Base-by-base conservation (phyloP, 2,797 vertebrate genomes). In the Gambelia wislizenii region DNA sequence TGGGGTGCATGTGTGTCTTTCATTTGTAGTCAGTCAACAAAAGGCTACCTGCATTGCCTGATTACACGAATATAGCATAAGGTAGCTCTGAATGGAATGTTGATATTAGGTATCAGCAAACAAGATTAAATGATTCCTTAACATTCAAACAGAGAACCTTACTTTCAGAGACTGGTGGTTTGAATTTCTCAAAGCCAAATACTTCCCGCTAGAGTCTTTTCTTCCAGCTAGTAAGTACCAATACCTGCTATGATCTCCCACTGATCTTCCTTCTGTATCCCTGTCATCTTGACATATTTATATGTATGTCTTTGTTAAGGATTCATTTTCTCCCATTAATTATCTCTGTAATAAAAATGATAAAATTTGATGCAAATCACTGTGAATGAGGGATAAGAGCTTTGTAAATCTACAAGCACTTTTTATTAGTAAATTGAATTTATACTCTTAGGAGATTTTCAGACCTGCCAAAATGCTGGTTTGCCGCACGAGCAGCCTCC, bases 201-300 rank as follows among this genome's bases (percentile, higher is more conserved):
- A 42, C 78, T 78, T 89, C 77, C 84, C 75, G 47, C 78, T 86
- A 76, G n/a, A 49, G 14, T 80, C 25, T 85, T 89, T 85, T 89
- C 88, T 89, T 89, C 76, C 76, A 86, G 69, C 36, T 25, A 86
- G 77, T 64, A 86, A 85, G 18, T 83, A 78, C 0, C 49, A 72
- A 89, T 78, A 84, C 56, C 88, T 56, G 27, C 85, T 88, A 82
- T 74, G 72, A 77, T 74, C 70, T 94, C 86, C 75, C 67, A 76
- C 36, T 91, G 90, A 77, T 72, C 84, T 70, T 36, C 3, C 16
- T 88, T 90, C 88, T 83, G 52, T 91, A 75, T 84, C 72, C n/a
- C 36, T 75, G 36, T 69, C 36, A 67, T 30, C 52, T 72, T 74
- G 42, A 85, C 67, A 81, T 25, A 77, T 90, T 75, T 75, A 16